phyloP scores from a whole-genome alignment of 2,113 vertebrate species.

The Podilymbus podiceps region DNA sequence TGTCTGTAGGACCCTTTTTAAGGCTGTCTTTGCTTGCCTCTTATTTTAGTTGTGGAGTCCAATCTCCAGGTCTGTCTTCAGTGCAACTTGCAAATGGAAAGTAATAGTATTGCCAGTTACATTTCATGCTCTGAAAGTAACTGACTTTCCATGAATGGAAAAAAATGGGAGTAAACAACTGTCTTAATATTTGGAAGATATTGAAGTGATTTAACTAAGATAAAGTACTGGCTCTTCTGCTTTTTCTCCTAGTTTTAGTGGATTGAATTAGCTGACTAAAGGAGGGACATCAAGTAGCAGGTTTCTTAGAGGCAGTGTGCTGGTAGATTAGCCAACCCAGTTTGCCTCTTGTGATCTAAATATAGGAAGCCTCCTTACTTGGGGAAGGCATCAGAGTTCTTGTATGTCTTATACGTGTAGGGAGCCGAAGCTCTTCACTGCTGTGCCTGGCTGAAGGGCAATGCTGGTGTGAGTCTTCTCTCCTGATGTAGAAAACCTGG shows the following conservation, averaged over 20 bases:
- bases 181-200: neutral
- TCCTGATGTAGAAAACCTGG: neutral
- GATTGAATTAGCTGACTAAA: neutral
- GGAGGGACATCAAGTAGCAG: neutral
- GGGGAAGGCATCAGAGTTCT: neutral
- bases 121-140: neutral
- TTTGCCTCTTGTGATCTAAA: neutral
- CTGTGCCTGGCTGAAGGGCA: neutral
- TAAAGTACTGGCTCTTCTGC: neutral
- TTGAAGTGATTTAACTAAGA: neutral
- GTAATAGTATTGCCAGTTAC: neutral
- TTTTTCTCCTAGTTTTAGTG: neutral
- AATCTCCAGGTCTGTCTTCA: neutral
- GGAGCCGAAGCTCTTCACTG: neutral
- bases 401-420: neutral
- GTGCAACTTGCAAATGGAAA: neutral
- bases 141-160: neutral
- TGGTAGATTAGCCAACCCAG: neutral
- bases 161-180: neutral
- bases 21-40: neutral
- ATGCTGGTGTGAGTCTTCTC: accelerated
- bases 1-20: neutral
- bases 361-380: neutral
- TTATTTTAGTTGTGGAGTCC: neutral
- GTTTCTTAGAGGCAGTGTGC: neutral